A percentile compares a stretch with the other conserved stretches of the same genome.
Evolutionary conservation across 2,113 vertebrate species (phyloP).

Genomic region (Dasyurus viverrinus): DNA sequence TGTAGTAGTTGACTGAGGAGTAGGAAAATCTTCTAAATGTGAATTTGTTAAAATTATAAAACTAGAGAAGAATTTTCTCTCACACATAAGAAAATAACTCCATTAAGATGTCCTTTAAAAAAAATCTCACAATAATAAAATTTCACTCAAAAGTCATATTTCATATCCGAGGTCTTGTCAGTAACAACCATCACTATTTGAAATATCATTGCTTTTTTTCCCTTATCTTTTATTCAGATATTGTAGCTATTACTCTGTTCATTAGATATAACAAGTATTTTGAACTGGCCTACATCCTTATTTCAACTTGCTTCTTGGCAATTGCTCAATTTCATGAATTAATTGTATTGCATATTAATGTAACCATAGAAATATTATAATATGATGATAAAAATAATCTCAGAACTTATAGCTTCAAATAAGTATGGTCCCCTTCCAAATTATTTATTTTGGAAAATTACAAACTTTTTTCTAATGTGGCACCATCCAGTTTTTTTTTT

Average conservation of each 20-base stretch:
- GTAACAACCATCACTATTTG: neutral
- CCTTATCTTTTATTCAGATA: neutral
- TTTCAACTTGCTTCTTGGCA: slow-evolving; percentile 22
- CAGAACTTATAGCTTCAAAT: neutral
- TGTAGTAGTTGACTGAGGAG: neutral
- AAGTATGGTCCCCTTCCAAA: neutral
- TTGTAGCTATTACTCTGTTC: neutral
- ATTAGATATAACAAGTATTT: slow-evolving; percentile 8
- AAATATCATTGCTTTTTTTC: neutral
- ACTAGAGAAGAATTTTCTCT: neutral
- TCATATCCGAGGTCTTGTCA: slow-evolving; percentile 9
- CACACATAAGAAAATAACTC: neutral
- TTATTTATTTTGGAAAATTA: neutral
- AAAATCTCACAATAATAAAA: neutral
- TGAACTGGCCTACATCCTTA: neutral
- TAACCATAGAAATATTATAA: neutral
- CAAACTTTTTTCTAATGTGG: neutral
- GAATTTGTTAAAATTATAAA: neutral
- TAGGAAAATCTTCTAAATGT: slow-evolving; percentile 18
- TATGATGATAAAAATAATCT: neutral
- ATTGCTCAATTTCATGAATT: slow-evolving; percentile 1
- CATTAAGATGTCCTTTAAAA: neutral
- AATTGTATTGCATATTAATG: neutral
- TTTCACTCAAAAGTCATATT: neutral
- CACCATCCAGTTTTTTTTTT: neutral